These are phyloP conservation scores for Echinarachnius parma DNA, from an alignment of 53 echinoderm and acorn worm genomes.

Conservation along the genomic window DNA sequence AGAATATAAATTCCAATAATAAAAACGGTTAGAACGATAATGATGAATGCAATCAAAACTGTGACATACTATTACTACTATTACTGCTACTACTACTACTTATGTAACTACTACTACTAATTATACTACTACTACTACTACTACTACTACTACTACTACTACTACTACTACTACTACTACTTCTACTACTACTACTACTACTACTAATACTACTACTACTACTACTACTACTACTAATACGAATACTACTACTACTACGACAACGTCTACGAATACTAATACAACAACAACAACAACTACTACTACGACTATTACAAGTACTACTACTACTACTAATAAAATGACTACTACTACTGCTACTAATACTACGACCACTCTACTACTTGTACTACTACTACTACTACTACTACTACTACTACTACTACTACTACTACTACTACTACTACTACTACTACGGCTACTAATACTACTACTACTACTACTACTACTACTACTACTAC, in stretches of 20 bases:
- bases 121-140: too few species aligned
- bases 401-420: constrained; percentile 2
- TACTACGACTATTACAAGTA: background rate
- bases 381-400: background rate
- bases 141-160: too few species aligned
- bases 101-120: too few species aligned
- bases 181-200: too few species aligned
- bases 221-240: background rate
- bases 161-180: too few species aligned
- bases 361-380: constrained; percentile 2
- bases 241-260: background rate
- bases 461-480: constrained; percentile 8
- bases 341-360: background rate
- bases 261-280: background rate
- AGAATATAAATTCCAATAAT: too few species aligned
- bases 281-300: constrained; percentile 4
- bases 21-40: too few species aligned
- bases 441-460: constrained; percentile 1
- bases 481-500: constrained; percentile 8
- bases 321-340: background rate
- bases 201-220: constrained; percentile 6
- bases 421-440: constrained; percentile 15
- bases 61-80: too few species aligned
- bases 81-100: too few species aligned
- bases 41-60: too few species aligned